These are phyloP conservation scores for Epistrophella euchroma DNA, from an alignment of 2,888 invertebrate genomes.

Conservation along the genomic window DNA sequence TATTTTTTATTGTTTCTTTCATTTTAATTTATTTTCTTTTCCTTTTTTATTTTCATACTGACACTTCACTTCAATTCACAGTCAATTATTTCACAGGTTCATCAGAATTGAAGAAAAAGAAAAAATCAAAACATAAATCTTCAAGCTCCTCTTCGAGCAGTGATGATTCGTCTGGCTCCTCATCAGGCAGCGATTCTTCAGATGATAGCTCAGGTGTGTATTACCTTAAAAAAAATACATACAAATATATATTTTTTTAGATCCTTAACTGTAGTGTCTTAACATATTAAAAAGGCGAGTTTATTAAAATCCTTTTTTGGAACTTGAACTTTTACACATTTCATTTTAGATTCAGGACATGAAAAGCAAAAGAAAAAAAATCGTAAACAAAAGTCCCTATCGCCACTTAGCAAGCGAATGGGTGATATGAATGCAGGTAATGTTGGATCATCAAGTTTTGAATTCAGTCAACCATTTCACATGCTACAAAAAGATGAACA, in stretches of 20 bases:
- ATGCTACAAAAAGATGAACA: constrained; percentile 78
- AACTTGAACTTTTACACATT: constrained; percentile 32
- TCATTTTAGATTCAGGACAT: constrained; percentile 82
- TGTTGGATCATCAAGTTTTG: constrained; percentile 79
- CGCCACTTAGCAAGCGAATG: constrained; percentile 93
- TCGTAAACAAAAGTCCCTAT: constrained; percentile 88
- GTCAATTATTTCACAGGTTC: constrained; percentile 63
- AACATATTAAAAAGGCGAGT: constrained; percentile 16
- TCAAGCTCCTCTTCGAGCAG: constrained; percentile 61
- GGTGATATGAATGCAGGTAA: constrained; percentile 87
- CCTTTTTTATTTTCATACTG: not conserved
- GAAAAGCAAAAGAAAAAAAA: constrained; percentile 82
- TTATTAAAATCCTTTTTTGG: constrained; percentile 14
- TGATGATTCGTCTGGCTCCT: constrained; percentile 52
- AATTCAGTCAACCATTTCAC: constrained; percentile 89
- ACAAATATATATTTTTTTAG: not conserved
- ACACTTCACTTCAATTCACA: constrained; percentile 45
- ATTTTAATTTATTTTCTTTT: not conserved
- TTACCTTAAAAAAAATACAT: not conserved
- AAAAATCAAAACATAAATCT: constrained; percentile 66
- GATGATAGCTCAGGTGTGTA: constrained; percentile 67
- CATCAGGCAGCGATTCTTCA: constrained; percentile 50
- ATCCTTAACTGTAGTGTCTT: not conserved
- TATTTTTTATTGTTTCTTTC: not conserved
- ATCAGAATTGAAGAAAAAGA: constrained; percentile 71